Conservation (phyloP, 2,797 vertebrate species). For the Melanotaenia pygmaea region DNA sequence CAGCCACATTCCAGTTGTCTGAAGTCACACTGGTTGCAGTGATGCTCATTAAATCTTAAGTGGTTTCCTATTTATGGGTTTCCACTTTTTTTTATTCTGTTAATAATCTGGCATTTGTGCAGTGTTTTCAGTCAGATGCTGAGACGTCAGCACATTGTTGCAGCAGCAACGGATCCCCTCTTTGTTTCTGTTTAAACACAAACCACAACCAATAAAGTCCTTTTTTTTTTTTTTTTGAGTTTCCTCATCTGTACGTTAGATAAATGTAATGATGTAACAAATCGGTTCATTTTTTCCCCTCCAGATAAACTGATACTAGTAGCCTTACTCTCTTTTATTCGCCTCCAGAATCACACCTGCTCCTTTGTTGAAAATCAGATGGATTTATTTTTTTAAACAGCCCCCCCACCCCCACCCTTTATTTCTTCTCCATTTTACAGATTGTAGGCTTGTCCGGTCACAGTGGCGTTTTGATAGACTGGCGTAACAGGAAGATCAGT, state of each 20-base stretch:
- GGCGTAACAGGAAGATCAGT: slow-evolving; percentile 17
- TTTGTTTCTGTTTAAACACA: slow-evolving; percentile 36
- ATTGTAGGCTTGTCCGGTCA: slow-evolving; percentile 56
- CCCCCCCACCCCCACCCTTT: slow-evolving; percentile 9
- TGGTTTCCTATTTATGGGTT: slow-evolving; percentile 15
- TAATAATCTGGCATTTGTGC: slow-evolving; percentile 25
- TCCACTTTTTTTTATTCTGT: slow-evolving; percentile 13
- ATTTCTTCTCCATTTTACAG: slow-evolving; percentile 39
- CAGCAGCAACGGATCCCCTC: slow-evolving; percentile 12
- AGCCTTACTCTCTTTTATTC: slow-evolving; percentile 71
- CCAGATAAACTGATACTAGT: slow-evolving; percentile 57
- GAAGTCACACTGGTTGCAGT: slow-evolving; percentile 47
- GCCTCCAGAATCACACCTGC: slow-evolving; percentile 45
- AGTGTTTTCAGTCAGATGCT: slow-evolving; percentile 19
- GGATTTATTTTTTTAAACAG: slow-evolving; percentile 70
- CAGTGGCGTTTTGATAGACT: slow-evolving; percentile 56
- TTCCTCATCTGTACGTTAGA: slow-evolving; percentile 29
- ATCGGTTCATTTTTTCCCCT: not conserved
- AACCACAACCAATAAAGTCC: slow-evolving; percentile 34
- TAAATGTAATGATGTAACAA: slow-evolving; percentile 25
- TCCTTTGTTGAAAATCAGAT: slow-evolving; percentile 57
- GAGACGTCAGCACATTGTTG: not conserved
- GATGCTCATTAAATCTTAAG: slow-evolving; percentile 40
- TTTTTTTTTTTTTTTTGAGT: not conserved
- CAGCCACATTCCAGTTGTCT: slow-evolving; percentile 61